Evolutionary conservation across 2,888 invertebrate species (phyloP), one percentile per base, ranked within the genome.

Genomic region (Craniophora ligustri): DNA sequence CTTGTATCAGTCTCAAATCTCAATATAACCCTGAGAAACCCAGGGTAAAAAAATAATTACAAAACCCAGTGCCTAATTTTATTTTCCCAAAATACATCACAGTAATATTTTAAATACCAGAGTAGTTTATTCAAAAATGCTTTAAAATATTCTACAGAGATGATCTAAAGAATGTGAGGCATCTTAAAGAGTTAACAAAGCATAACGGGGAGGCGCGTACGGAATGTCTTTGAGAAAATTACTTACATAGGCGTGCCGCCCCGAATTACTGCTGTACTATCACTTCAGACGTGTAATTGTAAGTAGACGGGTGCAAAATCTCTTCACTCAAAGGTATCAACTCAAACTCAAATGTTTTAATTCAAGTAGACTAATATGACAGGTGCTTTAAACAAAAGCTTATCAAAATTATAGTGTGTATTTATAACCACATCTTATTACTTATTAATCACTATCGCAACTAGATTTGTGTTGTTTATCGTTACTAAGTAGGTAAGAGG

Each of bases 151-250:
- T 26, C 42, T 30, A 8, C 7, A 19, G 13, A 45, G 21, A 53
- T 45, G 13, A 45, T 50, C 46, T 39, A 35, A 53, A 75, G 77
- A 81, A 86, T 84, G 69, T 64, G 56, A 78, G 76, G 66, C 75
- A 81, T 84, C 83, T 85, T 80, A 86, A 88, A 85, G 89, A 87
- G 89, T 90, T 91, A 90, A 83, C 87, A 91, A 89, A 91, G 91
- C 89, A 82, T 81, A 79, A 78, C 83, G 72, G 65, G 71, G 75
- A 68, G 65, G 66, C 58, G 72, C 70, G 68, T 32, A 59, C 48
- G 76, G 91, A 90, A 93, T 92, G 82, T 87, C 87, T 92, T 92
- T 91, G 89, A 81, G 78, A 74, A 86, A 88, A 89, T 91, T 80
- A 85, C 85, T 86, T 65, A 79, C 84, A 86, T 87, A 73, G 79